phyloP scores from a whole-genome alignment of 2,888 invertebrate species.

The Xestia ashworthii region DNA sequence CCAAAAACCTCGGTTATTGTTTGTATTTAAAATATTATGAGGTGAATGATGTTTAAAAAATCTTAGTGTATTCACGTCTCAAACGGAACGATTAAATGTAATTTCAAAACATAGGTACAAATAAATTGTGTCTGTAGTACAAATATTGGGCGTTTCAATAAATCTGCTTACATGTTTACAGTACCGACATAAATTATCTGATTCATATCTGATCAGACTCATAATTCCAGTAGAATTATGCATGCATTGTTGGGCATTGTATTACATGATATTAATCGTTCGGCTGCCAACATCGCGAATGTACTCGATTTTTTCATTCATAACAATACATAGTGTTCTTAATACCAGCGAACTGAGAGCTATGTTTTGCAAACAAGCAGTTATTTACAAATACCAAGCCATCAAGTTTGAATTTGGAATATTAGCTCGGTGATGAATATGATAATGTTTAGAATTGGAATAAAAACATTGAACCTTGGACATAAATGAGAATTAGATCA shows the following conservation, averaged over 20 bases:
- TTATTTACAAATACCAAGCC: conserved; percentile 48
- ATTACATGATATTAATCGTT: conserved; percentile 68
- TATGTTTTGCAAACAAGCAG: conserved; percentile 41
- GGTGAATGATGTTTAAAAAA: background rate
- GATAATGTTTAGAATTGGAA: conserved; percentile 5
- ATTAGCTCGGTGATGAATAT: background rate
- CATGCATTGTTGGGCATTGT: conserved; percentile 69
- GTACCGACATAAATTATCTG: conserved; percentile 24
- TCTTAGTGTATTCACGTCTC: background rate
- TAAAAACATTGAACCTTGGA: conserved; percentile 20
- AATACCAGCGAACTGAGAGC: conserved; percentile 26
- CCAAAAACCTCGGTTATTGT: no score
- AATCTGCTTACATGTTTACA: conserved; percentile 1
- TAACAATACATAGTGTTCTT: conserved; percentile 24
- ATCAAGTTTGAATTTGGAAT: conserved; percentile 21
- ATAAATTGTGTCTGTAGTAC: background rate
- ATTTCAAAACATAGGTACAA: background rate
- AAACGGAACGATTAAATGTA: background rate
- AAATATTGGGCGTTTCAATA: conserved; percentile 15
- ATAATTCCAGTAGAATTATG: conserved; percentile 65
- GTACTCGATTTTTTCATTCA: conserved; percentile 28
- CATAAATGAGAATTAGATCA: conserved; percentile 34
- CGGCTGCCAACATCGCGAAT: conserved; percentile 43
- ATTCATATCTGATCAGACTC: conserved; percentile 63
- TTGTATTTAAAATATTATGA: background rate